phyloP scores from a whole-genome alignment of 2,113 vertebrate genomes.

The Eurypyga helias region DNA sequence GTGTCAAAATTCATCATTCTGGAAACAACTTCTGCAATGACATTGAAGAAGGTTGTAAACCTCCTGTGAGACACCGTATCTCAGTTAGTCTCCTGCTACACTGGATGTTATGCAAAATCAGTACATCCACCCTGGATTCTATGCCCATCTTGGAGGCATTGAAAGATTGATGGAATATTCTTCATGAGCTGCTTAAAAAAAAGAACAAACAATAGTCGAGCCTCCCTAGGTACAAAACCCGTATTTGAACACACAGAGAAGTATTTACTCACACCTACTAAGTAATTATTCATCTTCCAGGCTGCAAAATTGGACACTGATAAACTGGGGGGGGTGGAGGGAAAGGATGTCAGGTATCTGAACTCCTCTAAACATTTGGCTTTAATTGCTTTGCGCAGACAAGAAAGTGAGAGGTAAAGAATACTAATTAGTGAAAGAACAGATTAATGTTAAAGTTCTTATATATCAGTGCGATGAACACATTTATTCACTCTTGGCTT shows the following conservation, averaged over 20 bases:
- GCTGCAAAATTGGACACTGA: not conserved
- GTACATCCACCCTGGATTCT: constrained; percentile 75
- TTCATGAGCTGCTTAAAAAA: constrained; percentile 76
- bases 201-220: not conserved
- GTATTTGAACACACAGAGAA: not conserved
- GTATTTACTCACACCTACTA: not conserved
- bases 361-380: not conserved
- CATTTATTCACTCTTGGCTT: not conserved
- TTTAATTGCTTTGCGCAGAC: not conserved
- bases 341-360: not conserved
- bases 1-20: constrained; percentile 81
- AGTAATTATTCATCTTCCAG: not conserved
- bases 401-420: not conserved
- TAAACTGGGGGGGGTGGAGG: too few relatives aligned
- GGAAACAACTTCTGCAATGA: constrained; percentile 79
- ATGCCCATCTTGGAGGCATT: constrained; percentile 79
- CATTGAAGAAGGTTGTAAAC: constrained; percentile 77
- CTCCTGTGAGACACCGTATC: constrained; percentile 77
- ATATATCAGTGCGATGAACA: not conserved
- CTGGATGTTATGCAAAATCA: constrained; percentile 72
- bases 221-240: not conserved
- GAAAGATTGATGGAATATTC: constrained; percentile 82
- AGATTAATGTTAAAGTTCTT: not conserved
- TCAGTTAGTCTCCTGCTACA: constrained; percentile 81
- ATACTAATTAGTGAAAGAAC: not conserved